Percentiles rank a stretch among this genome's conserved stretches.
Evolutionary conservation across 2,888 invertebrate genomes (phyloP).

Genomic region (Epicampocera succincta): DNA sequence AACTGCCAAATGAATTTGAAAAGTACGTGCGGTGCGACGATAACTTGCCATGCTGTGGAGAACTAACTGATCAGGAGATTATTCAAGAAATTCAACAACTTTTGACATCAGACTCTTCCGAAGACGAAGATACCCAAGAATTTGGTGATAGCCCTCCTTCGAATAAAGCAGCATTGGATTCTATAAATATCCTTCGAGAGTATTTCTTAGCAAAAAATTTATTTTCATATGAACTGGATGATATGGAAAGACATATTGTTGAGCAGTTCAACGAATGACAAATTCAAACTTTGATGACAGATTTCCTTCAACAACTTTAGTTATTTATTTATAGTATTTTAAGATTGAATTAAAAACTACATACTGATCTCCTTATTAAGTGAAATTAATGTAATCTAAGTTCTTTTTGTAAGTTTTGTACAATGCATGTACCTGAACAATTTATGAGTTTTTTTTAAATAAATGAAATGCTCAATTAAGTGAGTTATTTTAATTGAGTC

Average conservation of each 20-base stretch:
- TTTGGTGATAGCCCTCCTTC: constrained; percentile 22
- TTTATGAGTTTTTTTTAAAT: too few species aligned
- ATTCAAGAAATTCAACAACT: constrained; percentile 28
- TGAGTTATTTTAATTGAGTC: too few species aligned
- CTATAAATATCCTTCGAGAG: constrained; percentile 8
- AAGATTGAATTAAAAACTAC: too few species aligned
- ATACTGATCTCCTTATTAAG: too few species aligned
- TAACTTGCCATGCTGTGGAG: constrained; percentile 30
- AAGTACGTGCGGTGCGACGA: constrained; percentile 52
- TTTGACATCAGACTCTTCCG: too few species aligned
- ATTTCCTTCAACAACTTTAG: background rate
- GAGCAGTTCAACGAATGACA: background rate
- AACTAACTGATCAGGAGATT: constrained; percentile 61
- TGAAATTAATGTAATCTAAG: too few species aligned
- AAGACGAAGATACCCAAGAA: too few species aligned
- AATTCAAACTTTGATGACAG: constrained; percentile 6
- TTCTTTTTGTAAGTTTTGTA: too few species aligned
- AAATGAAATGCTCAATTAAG: too few species aligned
- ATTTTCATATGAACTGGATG: constrained; percentile 19
- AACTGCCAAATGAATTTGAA: constrained; percentile 41
- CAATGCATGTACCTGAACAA: too few species aligned
- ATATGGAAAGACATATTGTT: constrained; percentile 8
- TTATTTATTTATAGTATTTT: too few species aligned
- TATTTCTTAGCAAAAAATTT: constrained; percentile 19
- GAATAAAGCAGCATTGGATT: constrained; percentile 16